Evolutionary conservation across 2,797 vertebrate genomes (phyloP), one percentile per base, ranked within the genome.

Genomic region (Halcyon badia): DNA sequence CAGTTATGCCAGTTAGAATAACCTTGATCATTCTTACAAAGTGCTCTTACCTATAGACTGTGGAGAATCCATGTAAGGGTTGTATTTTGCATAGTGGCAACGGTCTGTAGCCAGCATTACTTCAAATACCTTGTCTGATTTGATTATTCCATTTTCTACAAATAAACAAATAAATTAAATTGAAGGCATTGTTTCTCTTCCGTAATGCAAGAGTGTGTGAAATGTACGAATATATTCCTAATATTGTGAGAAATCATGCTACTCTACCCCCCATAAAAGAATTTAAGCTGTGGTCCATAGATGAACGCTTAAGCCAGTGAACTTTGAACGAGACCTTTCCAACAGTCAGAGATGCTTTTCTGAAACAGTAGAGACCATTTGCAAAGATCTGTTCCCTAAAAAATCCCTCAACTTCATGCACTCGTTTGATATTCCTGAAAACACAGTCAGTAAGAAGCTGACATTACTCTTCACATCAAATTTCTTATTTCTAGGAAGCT

Each of bases 71-170:
- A 99, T 99, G 84, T 99, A 99, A 28, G 99, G 99, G 95, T 99
- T 99, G 98, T 99, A 99, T 97, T 99, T 99, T 94, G 99, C 99
- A 98, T 99, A 99, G 89, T 99, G 99, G 69, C 98, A 98, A 80
- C 99, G 99, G 97, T 99, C 99, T 92, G 99, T 99, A 93, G 98
- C 98, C 98, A 99, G 97, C 99, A 99, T 99, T 96, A 99, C 99
- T 98, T 99, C 99, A 94, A 99, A 99, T 79, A 99, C 99, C 97
- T 99, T 99, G 95, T 99, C 99, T 39, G 99, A 99, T 95, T 99
- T 99, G 97, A 99, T 99, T 95, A 99, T 99, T 97, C 99, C 99
- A 99, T 99, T 99, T 98, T 99, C 99, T 99, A 98, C 57, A 98
- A 91, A 90, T 90, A 86, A 97, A 93, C 44, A 97, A 95, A 87